These are phyloP conservation scores for Coregonus clupeaformis DNA, from an alignment of 2,113 vertebrate species.

Conservation along the genomic window DNA sequence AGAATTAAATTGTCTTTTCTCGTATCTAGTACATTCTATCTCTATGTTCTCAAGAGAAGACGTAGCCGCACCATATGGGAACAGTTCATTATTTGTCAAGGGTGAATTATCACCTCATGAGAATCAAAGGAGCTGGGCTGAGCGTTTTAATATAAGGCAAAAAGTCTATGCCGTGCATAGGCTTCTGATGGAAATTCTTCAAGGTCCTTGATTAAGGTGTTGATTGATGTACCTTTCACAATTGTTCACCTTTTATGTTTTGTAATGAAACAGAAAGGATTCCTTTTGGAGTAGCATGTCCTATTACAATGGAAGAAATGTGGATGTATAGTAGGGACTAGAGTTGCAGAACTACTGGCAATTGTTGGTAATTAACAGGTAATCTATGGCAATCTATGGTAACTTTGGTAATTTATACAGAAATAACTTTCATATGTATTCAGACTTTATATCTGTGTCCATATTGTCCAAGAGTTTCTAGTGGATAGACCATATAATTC, in stretches of 20 bases:
- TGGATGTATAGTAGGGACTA: background rate
- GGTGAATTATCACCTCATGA: constrained; percentile 51
- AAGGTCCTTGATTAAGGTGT: background rate
- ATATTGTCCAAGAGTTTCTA: too few species aligned
- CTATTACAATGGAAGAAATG: background rate
- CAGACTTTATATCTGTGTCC: too few species aligned
- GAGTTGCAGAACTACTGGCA: background rate
- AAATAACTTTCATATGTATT: too few species aligned
- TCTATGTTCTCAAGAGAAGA: background rate
- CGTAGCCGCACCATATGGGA: too few species aligned
- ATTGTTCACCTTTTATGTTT: too few species aligned
- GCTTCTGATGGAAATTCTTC: background rate
- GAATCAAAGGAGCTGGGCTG: constrained; percentile 28
- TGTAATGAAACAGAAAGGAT: background rate
- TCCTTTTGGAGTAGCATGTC: constrained; percentile 12
- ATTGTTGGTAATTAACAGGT: too few species aligned
- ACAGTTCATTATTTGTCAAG: constrained; percentile 49
- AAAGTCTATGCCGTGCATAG: background rate
- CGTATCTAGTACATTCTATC: too few species aligned
- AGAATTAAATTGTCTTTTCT: background rate
- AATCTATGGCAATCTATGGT: too few species aligned
- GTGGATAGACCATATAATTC: too few species aligned
- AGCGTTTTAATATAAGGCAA: constrained; percentile 29
- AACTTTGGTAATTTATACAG: too few species aligned
- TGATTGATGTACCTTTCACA: background rate